A percentile compares a stretch with the other conserved stretches of the same genome.
Conservation (phyloP, 2,888 invertebrate species). For the Sepioteuthis lessoniana region DNA sequence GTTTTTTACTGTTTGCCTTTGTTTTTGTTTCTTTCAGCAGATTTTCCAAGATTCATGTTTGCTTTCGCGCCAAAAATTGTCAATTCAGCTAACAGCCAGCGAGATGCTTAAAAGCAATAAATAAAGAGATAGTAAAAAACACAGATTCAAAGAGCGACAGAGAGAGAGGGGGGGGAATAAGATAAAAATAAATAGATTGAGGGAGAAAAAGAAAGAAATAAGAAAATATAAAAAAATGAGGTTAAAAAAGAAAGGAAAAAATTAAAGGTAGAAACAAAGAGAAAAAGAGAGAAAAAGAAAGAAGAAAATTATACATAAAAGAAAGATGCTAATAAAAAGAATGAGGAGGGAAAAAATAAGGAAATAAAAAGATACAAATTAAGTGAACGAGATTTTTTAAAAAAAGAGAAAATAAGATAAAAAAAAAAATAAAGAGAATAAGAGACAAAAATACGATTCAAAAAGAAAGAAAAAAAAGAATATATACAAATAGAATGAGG, state of each 20-base stretch:
- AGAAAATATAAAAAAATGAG: too few relatives aligned
- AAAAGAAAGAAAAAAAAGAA: too few relatives aligned
- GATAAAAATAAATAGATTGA: background rate
- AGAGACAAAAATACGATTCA: too few relatives aligned
- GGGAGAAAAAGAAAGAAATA: background rate
- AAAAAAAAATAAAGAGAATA: background rate
- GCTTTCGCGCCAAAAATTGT: background rate
- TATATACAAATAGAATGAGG: background rate
- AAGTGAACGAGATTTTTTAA: too few relatives aligned
- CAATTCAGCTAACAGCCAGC: background rate
- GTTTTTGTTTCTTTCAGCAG: background rate
- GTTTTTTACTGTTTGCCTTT: background rate
- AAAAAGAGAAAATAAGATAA: too few relatives aligned
- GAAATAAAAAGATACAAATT: too few relatives aligned
- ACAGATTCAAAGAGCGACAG: background rate
- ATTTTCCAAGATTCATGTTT: background rate
- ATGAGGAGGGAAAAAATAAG: background rate
- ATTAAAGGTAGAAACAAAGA: too few relatives aligned
- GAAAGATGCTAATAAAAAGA: background rate
- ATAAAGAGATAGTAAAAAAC: background rate
- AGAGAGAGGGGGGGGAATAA: background rate
- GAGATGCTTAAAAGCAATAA: background rate
- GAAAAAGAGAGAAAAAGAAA: too few relatives aligned
- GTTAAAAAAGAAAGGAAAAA: too few relatives aligned
- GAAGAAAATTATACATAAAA: background rate